A percentile compares a stretch with the other conserved stretches of the same genome.
Conservation (phyloP, 2,113 vertebrate species). For the Syngnathus typhle region DNA sequence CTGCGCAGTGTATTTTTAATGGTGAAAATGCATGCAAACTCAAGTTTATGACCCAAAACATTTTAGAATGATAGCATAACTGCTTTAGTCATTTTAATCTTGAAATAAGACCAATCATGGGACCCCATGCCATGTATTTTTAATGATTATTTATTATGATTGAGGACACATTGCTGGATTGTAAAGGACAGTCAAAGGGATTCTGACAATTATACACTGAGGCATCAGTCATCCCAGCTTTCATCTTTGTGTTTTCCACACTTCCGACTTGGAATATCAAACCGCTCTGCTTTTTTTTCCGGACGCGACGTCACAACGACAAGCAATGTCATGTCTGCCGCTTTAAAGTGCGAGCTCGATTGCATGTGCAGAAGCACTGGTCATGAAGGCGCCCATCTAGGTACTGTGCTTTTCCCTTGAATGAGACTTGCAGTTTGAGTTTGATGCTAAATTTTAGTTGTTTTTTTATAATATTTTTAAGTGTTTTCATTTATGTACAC, state of each 20-base stretch:
- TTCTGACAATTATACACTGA: conserved; percentile 12
- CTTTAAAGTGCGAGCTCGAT: conserved; percentile 54
- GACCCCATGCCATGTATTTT: background rate
- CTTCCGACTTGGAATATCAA: background rate
- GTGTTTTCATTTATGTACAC: no score
- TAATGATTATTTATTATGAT: conserved; percentile 45
- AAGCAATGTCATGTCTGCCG: conserved; percentile 12
- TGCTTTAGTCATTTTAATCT: no score
- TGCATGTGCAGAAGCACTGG: conserved; percentile 48
- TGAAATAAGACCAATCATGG: conserved; percentile 2
- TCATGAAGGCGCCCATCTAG: conserved; percentile 17
- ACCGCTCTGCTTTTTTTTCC: conserved; percentile 9
- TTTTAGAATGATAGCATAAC: background rate
- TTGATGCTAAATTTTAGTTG: background rate
- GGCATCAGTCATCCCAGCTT: conserved; percentile 11
- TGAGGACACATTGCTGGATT: conserved; percentile 37
- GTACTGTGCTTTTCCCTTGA: conserved; percentile 7
- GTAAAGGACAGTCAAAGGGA: conserved; percentile 25
- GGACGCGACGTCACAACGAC: background rate
- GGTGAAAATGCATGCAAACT: background rate
- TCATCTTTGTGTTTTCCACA: conserved; percentile 10
- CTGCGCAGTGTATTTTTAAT: background rate
- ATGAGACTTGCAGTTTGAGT: background rate
- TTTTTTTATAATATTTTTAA: no score
- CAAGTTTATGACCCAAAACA: background rate